Evolutionary conservation across 2,888 invertebrate genomes (phyloP).

Genomic region (Sceliomorpha sp.): DNA sequence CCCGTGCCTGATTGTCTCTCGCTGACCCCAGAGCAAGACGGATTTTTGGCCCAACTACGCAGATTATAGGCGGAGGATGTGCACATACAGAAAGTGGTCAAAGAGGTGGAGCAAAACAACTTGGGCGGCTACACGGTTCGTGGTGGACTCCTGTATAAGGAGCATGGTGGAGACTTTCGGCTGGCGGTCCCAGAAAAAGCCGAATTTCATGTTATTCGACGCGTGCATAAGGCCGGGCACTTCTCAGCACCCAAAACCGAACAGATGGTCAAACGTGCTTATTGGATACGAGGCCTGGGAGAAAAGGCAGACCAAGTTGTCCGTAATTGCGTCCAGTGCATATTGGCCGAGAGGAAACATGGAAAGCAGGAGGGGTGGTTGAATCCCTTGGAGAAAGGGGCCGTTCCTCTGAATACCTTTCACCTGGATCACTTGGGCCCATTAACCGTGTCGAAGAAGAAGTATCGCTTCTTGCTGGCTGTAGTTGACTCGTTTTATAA

Average conservation of each 20-base stretch:
- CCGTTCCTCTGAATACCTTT: neutral
- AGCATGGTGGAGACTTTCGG: slow-evolving; percentile 1
- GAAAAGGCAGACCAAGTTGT: neutral
- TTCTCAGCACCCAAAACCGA: neutral
- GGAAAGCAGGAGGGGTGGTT: no score
- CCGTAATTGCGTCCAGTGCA: neutral
- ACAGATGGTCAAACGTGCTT: no score
- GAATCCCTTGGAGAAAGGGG: neutral
- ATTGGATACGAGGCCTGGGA: neutral
- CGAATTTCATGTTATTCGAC: neutral
- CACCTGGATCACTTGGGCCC: no score
- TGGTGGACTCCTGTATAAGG: slow-evolving; percentile 2
- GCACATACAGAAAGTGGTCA: no score
- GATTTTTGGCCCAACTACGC: no score
- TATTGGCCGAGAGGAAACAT: neutral
- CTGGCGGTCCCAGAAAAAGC: neutral
- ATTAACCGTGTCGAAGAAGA: no score
- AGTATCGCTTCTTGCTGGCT: no score
- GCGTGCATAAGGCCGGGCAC: neutral
- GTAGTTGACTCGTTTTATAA: no score
- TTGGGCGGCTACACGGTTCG: neutral
- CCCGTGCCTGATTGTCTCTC: no score
- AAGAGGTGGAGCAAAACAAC: neutral
- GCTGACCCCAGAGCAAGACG: no score
- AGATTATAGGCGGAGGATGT: no score